Evolutionary conservation across 2,113 vertebrate species (phyloP).

Genomic region (Charina bottae): DNA sequence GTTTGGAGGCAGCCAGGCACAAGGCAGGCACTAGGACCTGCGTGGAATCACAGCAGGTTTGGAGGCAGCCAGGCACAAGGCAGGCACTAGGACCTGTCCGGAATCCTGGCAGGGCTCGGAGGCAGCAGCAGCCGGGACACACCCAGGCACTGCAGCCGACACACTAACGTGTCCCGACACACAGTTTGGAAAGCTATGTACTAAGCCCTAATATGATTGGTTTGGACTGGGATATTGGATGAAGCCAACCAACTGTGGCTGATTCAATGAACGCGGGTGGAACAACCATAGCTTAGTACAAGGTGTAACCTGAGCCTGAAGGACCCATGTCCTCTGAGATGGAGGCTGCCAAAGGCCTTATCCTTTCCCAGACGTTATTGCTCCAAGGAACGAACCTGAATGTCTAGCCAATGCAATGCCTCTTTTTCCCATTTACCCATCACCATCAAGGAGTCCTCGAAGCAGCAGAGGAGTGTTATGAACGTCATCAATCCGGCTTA

Average conservation of each 20-base stretch:
- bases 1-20: no score
- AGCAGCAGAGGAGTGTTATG: no score
- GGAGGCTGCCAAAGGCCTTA: background rate
- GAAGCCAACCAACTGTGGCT: background rate
- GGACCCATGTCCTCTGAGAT: background rate
- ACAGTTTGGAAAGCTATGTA: no score
- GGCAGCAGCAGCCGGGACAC: no score
- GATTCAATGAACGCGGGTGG: background rate
- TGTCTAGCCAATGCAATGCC: no score
- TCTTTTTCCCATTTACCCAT: background rate
- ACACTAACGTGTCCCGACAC: no score
- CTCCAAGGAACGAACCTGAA: background rate
- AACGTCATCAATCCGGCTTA: background rate
- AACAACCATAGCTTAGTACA: background rate
- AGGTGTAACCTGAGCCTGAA: background rate
- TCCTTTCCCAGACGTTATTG: background rate
- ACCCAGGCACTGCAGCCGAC: no score
- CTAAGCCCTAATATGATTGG: background rate
- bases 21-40: no score
- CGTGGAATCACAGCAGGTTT: no score
- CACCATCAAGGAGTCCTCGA: background rate
- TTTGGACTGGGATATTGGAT: background rate
- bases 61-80: no score
- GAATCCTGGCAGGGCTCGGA: no score
- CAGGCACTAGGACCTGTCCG: no score